These are phyloP conservation scores for Zapornia atra DNA, from an alignment of 2,113 vertebrate genomes.

Conservation along the genomic window DNA sequence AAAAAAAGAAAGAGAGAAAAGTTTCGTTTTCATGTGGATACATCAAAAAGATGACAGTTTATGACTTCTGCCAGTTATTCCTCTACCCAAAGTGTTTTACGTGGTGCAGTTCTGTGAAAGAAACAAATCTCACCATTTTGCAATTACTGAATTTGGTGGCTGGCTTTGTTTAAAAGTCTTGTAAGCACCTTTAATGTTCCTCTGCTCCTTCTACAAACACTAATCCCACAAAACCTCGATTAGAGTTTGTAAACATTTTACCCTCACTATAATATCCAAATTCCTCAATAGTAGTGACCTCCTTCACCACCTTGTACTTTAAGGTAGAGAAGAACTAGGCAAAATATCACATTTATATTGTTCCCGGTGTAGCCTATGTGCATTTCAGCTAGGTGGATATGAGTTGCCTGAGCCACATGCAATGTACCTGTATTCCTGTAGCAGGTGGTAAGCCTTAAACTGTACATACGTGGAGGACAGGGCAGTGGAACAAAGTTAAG, in stretches of 20 bases:
- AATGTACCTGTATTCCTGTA: fast-evolving
- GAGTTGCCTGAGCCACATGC: not conserved
- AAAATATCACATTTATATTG: not conserved
- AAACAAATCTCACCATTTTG: not conserved
- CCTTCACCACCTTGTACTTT: not conserved
- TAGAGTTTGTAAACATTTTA: not conserved
- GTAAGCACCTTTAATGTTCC: not conserved
- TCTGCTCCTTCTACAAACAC: not conserved
- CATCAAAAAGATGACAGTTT: not conserved
- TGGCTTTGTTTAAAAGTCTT: not conserved
- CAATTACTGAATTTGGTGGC: not conserved
- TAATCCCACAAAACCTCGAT: not conserved
- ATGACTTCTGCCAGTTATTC: not conserved
- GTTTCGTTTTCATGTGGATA: not conserved
- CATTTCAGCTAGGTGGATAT: not conserved
- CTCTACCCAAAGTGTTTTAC: not conserved
- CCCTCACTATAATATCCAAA: not conserved
- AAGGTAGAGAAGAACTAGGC: not conserved
- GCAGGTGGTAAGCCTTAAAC: not conserved
- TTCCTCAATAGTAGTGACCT: not conserved
- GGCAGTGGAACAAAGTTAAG: not conserved
- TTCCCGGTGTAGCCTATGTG: not conserved
- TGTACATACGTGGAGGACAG: not conserved
- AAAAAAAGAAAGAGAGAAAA: not conserved
- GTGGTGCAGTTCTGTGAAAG: not conserved